Evolutionary conservation across 64 coral and sea anemone species (phyloP).

Genomic region (Acropora yongei): DNA sequence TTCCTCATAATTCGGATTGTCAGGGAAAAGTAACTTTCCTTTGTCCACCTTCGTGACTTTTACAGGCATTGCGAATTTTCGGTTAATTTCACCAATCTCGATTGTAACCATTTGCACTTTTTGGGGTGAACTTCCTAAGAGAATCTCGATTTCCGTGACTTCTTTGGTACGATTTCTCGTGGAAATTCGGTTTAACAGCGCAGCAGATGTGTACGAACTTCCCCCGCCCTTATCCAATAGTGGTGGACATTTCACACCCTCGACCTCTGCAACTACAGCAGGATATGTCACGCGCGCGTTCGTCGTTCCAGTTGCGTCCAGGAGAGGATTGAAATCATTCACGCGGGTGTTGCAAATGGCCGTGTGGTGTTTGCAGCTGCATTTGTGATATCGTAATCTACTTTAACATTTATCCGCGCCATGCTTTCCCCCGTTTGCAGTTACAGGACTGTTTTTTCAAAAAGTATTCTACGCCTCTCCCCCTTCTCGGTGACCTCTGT

Average conservation of each 20-base stretch:
- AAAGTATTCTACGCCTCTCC: slow-evolving; percentile 16
- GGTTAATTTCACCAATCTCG: background rate
- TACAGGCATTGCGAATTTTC: slow-evolving; percentile 24
- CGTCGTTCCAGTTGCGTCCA: background rate
- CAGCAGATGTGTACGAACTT: slow-evolving; percentile 29
- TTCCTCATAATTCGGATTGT: slow-evolving; percentile 37
- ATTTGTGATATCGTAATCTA: slow-evolving; percentile 24
- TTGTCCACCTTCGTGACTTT: slow-evolving; percentile 52
- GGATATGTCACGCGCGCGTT: too few species aligned
- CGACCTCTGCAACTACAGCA: too few species aligned
- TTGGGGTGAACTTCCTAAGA: slow-evolving; percentile 28
- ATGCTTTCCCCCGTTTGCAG: slow-evolving; percentile 38
- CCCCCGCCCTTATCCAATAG: too few species aligned
- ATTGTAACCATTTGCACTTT: slow-evolving; percentile 27
- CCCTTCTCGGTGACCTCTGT: background rate
- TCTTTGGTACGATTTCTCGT: slow-evolving; percentile 33
- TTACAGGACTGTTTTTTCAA: slow-evolving; percentile 42
- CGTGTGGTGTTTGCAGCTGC: slow-evolving; percentile 43
- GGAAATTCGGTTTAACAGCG: slow-evolving; percentile 40
- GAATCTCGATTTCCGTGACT: slow-evolving; percentile 43
- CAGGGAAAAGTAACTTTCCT: slow-evolving; percentile 18
- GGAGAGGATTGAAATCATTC: background rate
- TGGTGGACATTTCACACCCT: too few species aligned
- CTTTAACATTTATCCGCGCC: slow-evolving; percentile 37
- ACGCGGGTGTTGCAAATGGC: background rate